Base-by-base conservation (phyloP, 1,140 invertebrate species). In the Trichogramma pretiosum region DNA sequence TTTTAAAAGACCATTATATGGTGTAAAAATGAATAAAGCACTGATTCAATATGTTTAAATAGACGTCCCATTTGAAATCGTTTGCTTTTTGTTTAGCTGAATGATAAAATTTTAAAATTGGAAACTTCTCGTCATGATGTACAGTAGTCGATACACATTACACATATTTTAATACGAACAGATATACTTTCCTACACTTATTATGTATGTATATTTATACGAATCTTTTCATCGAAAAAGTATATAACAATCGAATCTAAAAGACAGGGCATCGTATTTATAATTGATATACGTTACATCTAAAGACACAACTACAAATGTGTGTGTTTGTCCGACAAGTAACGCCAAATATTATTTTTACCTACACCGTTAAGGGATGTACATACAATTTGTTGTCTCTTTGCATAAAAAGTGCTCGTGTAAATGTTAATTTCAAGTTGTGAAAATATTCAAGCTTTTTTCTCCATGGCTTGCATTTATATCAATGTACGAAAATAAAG, bases 181-280 rank as follows among this genome's bases (percentile, higher is more conserved):
- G 17, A 28, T 33, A 33, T 34, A 35, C 21, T 44, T 44, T 34
- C 18, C 41, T 24, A 44, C 30, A 34, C 14, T 26, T 26, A 13
- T 51, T 43, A n/a, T n/a, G n/a, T 34, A 2, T 41, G 21, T 34
- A 46, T 37, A 28, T 23, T 44, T 45, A 34, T n/a, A n/a, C n/a
- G n/a, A n/a, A 38, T 37, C 34, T 43, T 14, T 23, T 49, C 16
- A 10, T 45, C 34, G 13, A 42, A 35, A 41, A 34, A 40, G 17
- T 41, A 26, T 35, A 41, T 36, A 40, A 21, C 36, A 35, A 33
- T 44, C 37, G n/a, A 26, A 24, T 37, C 40, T 43, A 49, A 43
- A 36, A 49, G 17, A 39, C 30, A 44, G 13, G 21, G 37, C 43
- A 34, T 9, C 23, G 17, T 39, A 39, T 16, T 9, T 41, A 22